Evolutionary conservation across 2,113 vertebrate species (phyloP).

Genomic region (Mirza zaza): DNA sequence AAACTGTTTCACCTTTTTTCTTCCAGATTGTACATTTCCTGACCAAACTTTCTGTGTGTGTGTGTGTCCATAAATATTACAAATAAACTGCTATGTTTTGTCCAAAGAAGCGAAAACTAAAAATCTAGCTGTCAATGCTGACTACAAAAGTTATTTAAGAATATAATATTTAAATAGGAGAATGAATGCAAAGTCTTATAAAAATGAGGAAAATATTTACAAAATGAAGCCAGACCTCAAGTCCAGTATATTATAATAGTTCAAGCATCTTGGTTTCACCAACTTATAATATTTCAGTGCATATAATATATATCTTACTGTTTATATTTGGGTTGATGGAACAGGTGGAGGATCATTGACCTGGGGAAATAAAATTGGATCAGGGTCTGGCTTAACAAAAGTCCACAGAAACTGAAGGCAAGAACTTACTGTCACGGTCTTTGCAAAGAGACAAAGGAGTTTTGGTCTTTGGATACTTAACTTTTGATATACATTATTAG

Average conservation of each 20-base stretch:
- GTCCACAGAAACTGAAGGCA: background rate
- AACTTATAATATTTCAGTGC: background rate
- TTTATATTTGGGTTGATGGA: background rate
- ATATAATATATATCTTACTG: background rate
- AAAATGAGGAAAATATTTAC: background rate
- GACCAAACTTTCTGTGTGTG: background rate
- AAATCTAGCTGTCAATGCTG: slow-evolving; percentile 52
- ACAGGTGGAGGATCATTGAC: background rate
- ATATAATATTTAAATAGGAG: background rate
- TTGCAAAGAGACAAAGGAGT: background rate
- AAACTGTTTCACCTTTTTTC: slow-evolving; percentile 30
- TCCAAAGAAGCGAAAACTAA: slow-evolving; percentile 54
- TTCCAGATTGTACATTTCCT: slow-evolving; percentile 58
- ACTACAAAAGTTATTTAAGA: slow-evolving; percentile 32
- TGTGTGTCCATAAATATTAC: slow-evolving; percentile 49
- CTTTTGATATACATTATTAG: background rate
- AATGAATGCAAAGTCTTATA: background rate
- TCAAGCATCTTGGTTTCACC: background rate
- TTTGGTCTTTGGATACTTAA: slow-evolving; percentile 3
- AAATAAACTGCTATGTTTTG: slow-evolving; percentile 49
- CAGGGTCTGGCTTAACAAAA: background rate
- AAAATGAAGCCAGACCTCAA: background rate
- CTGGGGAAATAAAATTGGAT: background rate
- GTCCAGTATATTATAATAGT: background rate
- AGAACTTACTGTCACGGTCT: background rate